A percentile compares a stretch with the other conserved stretches of the same genome.
Conservation (phyloP, 2,113 vertebrate species). For the Macrotus californicus region DNA sequence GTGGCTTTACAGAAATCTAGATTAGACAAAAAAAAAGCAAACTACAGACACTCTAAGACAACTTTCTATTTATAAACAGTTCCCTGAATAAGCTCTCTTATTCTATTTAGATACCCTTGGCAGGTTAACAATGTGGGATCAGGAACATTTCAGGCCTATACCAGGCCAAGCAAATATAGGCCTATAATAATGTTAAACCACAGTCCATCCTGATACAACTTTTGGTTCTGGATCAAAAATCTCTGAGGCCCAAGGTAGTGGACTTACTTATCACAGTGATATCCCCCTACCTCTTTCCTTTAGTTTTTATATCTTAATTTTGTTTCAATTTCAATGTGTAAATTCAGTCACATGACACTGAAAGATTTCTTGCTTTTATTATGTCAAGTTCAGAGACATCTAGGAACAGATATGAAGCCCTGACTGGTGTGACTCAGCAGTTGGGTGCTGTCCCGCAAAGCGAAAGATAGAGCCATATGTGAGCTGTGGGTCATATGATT, state of each 20-base stretch:
- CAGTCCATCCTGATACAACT: background rate
- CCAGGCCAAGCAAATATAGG: background rate
- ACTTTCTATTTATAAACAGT: background rate
- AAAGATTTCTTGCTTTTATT: background rate
- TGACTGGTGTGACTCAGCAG: no score
- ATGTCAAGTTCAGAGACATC: background rate
- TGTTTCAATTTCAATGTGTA: background rate
- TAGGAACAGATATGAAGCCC: no score
- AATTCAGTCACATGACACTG: background rate
- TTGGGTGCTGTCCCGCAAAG: no score
- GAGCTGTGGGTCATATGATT: background rate
- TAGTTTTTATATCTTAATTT: background rate
- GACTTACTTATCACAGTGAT: background rate
- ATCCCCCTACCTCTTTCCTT: background rate
- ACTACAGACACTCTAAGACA: background rate
- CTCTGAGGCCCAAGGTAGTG: background rate
- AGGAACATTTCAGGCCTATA: background rate
- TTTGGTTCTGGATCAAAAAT: background rate
- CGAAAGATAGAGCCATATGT: background rate
- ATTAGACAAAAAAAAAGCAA: background rate
- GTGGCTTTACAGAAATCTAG: background rate
- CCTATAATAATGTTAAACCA: background rate
- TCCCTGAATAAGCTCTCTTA: fast-evolving
- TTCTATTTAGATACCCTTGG: background rate
- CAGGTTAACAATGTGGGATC: background rate